Evolutionary conservation across 1,140 invertebrate genomes (phyloP), one percentile per base, ranked within the genome.

Genomic region (Solen grandis): DNA sequence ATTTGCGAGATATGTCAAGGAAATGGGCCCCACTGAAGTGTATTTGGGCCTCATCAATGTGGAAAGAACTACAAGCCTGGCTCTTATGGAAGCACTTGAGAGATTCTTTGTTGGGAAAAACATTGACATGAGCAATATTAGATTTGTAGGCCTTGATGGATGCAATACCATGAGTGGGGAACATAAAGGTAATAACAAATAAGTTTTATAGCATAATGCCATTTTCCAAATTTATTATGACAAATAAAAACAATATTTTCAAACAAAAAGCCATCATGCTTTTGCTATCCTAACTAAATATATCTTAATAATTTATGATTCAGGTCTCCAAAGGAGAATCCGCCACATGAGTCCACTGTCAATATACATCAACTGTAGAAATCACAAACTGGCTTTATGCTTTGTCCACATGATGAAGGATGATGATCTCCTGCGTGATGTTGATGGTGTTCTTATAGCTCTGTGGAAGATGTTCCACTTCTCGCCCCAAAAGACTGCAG

Each of bases 341-440:
- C 10, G 46, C 46, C 19, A 65, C 33, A 35, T 31, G 8, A 65
- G 60, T 22, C 60, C 60, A 14, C 31, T 65, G 25, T 65, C 60
- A 5, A 10, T 65, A 5, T 65, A 65, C 22, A 33, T 65, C 5
- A 65, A 65, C 60, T 65, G n/a, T n/a, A n/a, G n/a, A n/a, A n/a
- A n/a, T n/a, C n/a, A n/a, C n/a, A n/a, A n/a, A n/a, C n/a, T n/a
- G 8, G 60, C 60, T 29, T 22, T 65, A 10, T 65, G 60, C 8
- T 65, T 65, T 35, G 60, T 65, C 13, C 60, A 65, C 22, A 16
- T 65, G 22, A 27, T 65, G 25, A 65, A 65, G 22, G 22, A 65
- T 14, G 36, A 65, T 33, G 31, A 65, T 29, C 31, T 65, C 8
- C 29, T 65, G 60, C 13, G 5, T 16, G 60, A 65, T 22, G 60